These are phyloP conservation scores for Ammodytes marinus DNA, from an alignment of 2,113 vertebrate species.

Conservation along the genomic window DNA sequence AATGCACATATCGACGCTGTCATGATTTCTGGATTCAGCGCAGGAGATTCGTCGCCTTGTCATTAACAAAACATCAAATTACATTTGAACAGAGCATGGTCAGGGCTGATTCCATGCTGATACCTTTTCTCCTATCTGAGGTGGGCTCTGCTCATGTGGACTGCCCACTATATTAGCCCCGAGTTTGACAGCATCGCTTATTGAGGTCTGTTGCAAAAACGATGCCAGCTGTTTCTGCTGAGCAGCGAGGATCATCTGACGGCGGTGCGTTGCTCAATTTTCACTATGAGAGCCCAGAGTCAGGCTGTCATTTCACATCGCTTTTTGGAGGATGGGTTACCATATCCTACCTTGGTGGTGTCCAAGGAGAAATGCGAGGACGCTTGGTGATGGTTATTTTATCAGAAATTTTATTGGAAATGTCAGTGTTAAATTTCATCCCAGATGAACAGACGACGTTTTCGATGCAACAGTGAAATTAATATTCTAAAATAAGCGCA, in stretches of 20 bases:
- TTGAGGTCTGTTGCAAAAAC: slow-evolving; percentile 57
- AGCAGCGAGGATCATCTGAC: slow-evolving; percentile 63
- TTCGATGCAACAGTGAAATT: slow-evolving; percentile 47
- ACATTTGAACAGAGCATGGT: slow-evolving; percentile 2
- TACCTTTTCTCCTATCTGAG: slow-evolving; percentile 16
- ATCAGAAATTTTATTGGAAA: slow-evolving; percentile 63
- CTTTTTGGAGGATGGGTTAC: slow-evolving; percentile 6
- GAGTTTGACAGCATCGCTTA: slow-evolving; percentile 36
- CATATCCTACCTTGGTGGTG: slow-evolving; percentile 57
- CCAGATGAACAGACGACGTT: slow-evolving; percentile 40
- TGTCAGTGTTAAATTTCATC: slow-evolving; percentile 56
- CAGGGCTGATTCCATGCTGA: slow-evolving; percentile 8
- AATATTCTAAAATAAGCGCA: slow-evolving; percentile 27
- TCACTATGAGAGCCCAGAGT: slow-evolving; percentile 47
- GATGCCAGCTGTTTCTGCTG: slow-evolving; percentile 70
- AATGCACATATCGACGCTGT: slow-evolving; percentile 58
- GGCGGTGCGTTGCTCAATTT: slow-evolving; percentile 59
- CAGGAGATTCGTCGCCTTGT: slow-evolving; percentile 27
- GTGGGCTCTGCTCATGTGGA: slow-evolving; percentile 63
- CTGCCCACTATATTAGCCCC: slow-evolving; percentile 44
- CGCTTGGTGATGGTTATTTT: slow-evolving; percentile 49
- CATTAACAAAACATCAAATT: slow-evolving; percentile 21
- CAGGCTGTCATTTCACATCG: slow-evolving; percentile 58
- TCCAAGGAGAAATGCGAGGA: slow-evolving; percentile 72
- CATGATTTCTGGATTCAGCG: slow-evolving; percentile 17